Conservation (phyloP, 35 echinoderm and acorn worm genomes). For the Strongylocentrotus purpuratus region DNA sequence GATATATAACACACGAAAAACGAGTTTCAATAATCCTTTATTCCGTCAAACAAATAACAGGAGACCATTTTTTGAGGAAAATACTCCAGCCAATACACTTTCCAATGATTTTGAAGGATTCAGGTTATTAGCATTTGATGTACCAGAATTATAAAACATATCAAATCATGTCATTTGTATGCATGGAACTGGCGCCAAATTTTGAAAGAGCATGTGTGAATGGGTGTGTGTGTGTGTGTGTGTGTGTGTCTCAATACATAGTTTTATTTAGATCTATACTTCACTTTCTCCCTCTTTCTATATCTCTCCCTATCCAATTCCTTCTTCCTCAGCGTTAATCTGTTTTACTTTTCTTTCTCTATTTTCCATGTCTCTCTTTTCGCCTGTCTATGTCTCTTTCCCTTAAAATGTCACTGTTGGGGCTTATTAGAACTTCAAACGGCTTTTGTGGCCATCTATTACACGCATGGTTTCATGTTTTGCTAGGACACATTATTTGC, state of each 20-base stretch:
- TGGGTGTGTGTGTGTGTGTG: too few relatives aligned
- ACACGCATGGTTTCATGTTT: neutral
- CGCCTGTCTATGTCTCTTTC: neutral
- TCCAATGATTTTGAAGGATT: neutral
- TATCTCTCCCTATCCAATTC: neutral
- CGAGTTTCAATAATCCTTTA: too few relatives aligned
- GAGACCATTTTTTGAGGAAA: neutral
- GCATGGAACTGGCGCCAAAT: too few relatives aligned
- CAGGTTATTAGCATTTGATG: neutral
- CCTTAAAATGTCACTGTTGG: neutral
- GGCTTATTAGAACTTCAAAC: neutral
- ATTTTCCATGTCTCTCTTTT: neutral
- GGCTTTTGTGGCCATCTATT: neutral
- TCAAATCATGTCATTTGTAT: neutral
- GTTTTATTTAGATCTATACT: too few relatives aligned
- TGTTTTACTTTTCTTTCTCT: too few relatives aligned
- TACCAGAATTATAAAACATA: neutral
- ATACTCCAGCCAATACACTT: neutral
- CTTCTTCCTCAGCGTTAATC: too few relatives aligned
- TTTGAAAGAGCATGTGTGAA: too few relatives aligned
- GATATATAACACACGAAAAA: neutral
- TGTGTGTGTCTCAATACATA: too few relatives aligned
- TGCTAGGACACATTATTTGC: neutral
- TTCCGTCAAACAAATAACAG: neutral
- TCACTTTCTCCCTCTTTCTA: too few relatives aligned